Evolutionary conservation across 1,140 invertebrate genomes (phyloP).

Genomic region (Zaprionus davidi): DNA sequence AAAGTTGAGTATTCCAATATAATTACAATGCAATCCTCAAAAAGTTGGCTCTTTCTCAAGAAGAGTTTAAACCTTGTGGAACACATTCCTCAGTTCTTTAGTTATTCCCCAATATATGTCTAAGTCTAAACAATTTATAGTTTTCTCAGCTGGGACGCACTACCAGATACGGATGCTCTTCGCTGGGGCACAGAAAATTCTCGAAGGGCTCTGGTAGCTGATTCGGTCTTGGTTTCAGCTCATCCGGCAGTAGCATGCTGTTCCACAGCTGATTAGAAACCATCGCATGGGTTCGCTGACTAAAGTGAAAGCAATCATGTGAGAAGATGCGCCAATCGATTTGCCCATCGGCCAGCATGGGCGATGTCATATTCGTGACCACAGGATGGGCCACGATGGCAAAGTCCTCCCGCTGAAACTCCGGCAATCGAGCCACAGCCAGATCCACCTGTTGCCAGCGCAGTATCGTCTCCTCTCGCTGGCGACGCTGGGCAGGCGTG

Average conservation of each 20-base stretch:
- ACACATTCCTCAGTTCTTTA: neutral
- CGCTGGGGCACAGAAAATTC: slow-evolving; percentile 52
- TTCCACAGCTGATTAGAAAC: slow-evolving; percentile 86
- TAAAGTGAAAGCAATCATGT: slow-evolving; percentile 90
- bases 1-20: neutral
- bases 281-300: slow-evolving; percentile 87
- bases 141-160: slow-evolving; percentile 54
- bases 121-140: neutral
- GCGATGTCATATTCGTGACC: slow-evolving; percentile 82
- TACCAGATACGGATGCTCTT: slow-evolving; percentile 58
- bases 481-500: slow-evolving; percentile 41
- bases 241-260: slow-evolving; percentile 86
- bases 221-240: slow-evolving; percentile 43
- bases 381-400: slow-evolving; percentile 87
- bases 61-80: neutral
- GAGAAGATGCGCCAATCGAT: slow-evolving; percentile 87
- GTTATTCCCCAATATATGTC: neutral
- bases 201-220: slow-evolving; percentile 38
- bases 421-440: slow-evolving; percentile 74
- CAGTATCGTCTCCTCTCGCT: slow-evolving; percentile 75
- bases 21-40: neutral
- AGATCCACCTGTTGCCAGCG: slow-evolving; percentile 84
- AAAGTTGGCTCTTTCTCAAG: neutral
- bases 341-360: slow-evolving; percentile 74
- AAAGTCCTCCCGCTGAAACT: slow-evolving; percentile 85